phyloP scores from a whole-genome alignment of 1,140 invertebrate species.

The Ceratosolen fusciceps region DNA sequence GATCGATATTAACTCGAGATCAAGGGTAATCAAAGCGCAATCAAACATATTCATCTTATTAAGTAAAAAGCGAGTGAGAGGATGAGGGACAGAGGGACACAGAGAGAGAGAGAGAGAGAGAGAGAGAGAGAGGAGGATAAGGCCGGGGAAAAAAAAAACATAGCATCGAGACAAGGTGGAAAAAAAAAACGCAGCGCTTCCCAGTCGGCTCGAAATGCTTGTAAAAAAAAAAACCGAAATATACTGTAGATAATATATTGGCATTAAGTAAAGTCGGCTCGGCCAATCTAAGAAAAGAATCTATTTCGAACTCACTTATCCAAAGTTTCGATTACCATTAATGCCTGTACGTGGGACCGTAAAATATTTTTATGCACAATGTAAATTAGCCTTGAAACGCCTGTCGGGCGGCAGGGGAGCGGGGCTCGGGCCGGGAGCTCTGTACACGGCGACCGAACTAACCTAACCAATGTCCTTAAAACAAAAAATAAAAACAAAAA shows the following conservation, averaged over 20 bases:
- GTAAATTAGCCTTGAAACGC: conserved; percentile 4
- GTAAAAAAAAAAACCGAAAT: too few relatives aligned
- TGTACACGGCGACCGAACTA: background rate
- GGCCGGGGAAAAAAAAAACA: too few relatives aligned
- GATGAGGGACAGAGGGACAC: too few relatives aligned
- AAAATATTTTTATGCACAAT: conserved; percentile 23
- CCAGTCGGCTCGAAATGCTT: too few relatives aligned
- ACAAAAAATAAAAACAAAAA: too few relatives aligned
- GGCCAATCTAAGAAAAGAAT: background rate
- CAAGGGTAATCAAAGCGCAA: background rate
- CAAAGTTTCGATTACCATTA: conserved; percentile 12
- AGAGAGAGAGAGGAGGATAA: too few relatives aligned
- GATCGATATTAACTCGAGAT: background rate
- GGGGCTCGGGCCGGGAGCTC: too few relatives aligned
- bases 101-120: too few relatives aligned
- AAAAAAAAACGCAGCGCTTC: too few relatives aligned
- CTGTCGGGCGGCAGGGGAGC: too few relatives aligned
- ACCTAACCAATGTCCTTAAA: background rate
- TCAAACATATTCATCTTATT: background rate
- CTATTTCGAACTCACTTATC: conserved; percentile 5
- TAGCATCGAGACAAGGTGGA: too few relatives aligned
- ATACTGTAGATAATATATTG: background rate
- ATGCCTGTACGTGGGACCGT: conserved; percentile 1
- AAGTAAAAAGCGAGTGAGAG: too few relatives aligned
- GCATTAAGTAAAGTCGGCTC: background rate